These are phyloP conservation scores for Latrodectus elegans DNA, from an alignment of 2,888 invertebrate species.

Conservation along the genomic window DNA sequence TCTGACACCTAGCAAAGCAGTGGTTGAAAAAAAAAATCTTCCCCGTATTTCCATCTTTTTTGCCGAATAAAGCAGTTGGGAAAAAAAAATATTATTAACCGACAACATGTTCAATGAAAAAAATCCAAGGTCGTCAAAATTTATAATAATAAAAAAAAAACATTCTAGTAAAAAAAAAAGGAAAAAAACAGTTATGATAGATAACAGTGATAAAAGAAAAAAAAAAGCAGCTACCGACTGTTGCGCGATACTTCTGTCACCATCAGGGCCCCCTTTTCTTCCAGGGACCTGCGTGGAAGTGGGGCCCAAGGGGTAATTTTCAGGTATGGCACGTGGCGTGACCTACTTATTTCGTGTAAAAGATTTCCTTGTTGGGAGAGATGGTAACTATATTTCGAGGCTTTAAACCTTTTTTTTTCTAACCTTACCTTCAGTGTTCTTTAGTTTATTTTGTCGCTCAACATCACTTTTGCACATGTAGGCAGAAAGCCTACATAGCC, in stretches of 20 bases:
- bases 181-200: background rate
- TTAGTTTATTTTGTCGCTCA: too few relatives aligned
- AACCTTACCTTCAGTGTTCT: too few relatives aligned
- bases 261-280: constrained; percentile 31
- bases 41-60: background rate
- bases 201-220: constrained; percentile 4
- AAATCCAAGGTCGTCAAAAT: constrained; percentile 49
- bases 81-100: background rate
- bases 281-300: constrained; percentile 37
- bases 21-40: background rate
- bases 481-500: too few relatives aligned
- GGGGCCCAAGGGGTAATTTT: constrained; percentile 43
- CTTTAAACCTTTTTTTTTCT: too few relatives aligned
- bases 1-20: background rate
- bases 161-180: constrained; percentile 6
- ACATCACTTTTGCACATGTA: too few relatives aligned
- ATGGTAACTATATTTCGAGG: background rate
- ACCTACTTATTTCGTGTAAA: constrained; percentile 62
- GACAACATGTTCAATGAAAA: background rate
- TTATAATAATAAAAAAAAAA: constrained; percentile 38
- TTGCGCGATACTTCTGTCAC: constrained; percentile 1
- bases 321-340: constrained; percentile 65
- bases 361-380: constrained; percentile 9
- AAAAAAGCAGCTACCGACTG: constrained; percentile 6
- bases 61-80: background rate